phyloP scores from a whole-genome alignment of 2,113 vertebrate genomes.

The Sorex araneus region DNA sequence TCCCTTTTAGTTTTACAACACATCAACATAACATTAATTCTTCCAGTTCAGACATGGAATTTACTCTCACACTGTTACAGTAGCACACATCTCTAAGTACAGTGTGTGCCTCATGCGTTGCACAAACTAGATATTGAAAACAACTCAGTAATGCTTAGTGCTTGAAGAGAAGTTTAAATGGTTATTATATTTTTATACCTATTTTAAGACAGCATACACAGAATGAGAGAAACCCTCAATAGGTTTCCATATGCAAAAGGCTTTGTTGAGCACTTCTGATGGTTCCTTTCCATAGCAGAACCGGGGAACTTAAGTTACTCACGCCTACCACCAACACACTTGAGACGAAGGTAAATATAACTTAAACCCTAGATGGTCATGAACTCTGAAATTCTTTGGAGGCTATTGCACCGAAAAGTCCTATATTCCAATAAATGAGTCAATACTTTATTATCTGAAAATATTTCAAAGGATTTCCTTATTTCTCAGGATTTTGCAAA shows the following conservation, averaged over 20 bases:
- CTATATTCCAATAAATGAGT: background rate
- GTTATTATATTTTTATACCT: background rate
- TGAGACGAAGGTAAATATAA: background rate
- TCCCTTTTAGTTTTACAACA: background rate
- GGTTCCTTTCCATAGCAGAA: background rate
- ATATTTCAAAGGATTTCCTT: background rate
- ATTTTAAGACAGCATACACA: background rate
- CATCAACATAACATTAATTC: conserved; percentile 4
- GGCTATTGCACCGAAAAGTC: background rate
- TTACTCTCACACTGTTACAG: background rate
- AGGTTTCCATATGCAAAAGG: background rate
- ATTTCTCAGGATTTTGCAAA: background rate
- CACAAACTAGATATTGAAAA: background rate
- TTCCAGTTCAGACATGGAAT: background rate
- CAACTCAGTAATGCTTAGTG: background rate
- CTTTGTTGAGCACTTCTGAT: background rate
- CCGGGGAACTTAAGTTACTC: no score
- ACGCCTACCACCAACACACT: fast-evolving
- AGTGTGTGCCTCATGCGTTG: background rate
- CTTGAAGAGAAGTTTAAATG: background rate
- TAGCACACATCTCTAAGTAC: background rate
- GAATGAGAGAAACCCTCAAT: background rate
- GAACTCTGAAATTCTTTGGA: background rate
- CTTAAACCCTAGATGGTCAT: background rate
- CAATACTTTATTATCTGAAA: background rate